phyloP scores from a whole-genome alignment of 2,113 vertebrate species.

The Numenius arquata region DNA sequence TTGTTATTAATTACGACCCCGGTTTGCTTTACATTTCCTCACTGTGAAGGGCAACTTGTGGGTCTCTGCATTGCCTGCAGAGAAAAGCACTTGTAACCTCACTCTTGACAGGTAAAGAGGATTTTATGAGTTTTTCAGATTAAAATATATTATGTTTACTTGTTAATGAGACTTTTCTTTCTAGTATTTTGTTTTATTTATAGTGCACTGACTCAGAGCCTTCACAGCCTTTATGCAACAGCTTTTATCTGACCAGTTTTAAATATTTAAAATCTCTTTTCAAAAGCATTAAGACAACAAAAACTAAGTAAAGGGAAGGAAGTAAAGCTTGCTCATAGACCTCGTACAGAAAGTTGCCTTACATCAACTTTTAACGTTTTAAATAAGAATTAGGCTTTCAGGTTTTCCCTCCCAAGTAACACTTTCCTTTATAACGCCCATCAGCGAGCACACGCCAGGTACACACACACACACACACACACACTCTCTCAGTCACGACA shows the following conservation, averaged over 20 bases:
- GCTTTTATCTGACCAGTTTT: slow-evolving; percentile 7
- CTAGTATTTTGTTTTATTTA: slow-evolving; percentile 45
- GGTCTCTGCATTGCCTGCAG: background rate
- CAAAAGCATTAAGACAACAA: background rate
- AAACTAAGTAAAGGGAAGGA: background rate
- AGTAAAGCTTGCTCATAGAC: background rate
- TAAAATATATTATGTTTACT: slow-evolving; percentile 20
- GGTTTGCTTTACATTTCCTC: background rate
- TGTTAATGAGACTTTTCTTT: slow-evolving; percentile 47
- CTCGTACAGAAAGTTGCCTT: background rate
- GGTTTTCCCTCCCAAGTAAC: background rate
- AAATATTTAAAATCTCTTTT: slow-evolving; percentile 18
- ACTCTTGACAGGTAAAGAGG: background rate
- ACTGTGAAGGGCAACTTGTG: background rate
- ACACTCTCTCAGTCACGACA: accelerated
- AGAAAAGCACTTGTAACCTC: slow-evolving; percentile 14
- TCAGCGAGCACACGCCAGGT: accelerated
- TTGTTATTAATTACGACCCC: background rate
- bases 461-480: accelerated
- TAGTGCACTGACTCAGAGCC: background rate
- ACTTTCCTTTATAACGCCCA: accelerated
- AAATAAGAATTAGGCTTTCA: no score
- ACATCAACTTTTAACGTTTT: no score
- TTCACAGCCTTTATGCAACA: background rate
- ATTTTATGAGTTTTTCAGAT: slow-evolving; percentile 4